Evolutionary conservation across 2,797 vertebrate species (phyloP).

Genomic region (Micromesistius poutassou): DNA sequence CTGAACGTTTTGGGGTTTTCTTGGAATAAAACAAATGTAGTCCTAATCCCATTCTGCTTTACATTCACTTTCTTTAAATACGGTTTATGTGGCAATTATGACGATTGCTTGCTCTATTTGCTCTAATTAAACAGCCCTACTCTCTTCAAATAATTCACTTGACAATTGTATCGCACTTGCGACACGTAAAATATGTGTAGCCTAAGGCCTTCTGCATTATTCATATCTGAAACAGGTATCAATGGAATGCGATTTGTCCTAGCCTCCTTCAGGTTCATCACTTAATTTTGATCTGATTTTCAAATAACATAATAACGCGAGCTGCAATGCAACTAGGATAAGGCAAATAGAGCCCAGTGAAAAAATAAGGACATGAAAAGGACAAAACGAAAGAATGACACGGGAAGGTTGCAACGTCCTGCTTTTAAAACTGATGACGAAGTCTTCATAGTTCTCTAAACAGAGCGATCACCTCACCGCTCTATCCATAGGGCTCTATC

Average conservation of each 20-base stretch:
- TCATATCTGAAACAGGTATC: neutral
- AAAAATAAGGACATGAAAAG: constrained; percentile 8
- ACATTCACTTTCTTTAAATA: too few species aligned
- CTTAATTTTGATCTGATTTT: neutral
- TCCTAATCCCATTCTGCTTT: neutral
- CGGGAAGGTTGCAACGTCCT: constrained; percentile 30
- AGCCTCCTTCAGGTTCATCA: neutral
- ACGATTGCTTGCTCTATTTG: neutral
- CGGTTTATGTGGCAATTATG: neutral
- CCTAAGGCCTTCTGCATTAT: neutral
- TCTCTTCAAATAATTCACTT: too few species aligned
- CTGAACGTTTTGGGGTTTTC: neutral
- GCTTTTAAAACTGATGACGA: constrained; percentile 31
- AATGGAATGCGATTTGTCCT: neutral
- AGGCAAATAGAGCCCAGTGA: neutral
- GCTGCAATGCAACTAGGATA: too few species aligned
- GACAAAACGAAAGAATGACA: constrained; percentile 4
- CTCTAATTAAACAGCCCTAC: too few species aligned
- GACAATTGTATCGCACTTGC: too few species aligned
- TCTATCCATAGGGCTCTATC: constrained; percentile 26
- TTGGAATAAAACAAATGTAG: neutral
- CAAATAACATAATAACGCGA: too few species aligned
- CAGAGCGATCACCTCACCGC: neutral
- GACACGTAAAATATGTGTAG: too few species aligned
- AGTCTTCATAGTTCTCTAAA: constrained; percentile 8